Evolutionary conservation across 2,797 vertebrate species (phyloP), one percentile per base, ranked within the genome.

Genomic region (Danio albolineatus): DNA sequence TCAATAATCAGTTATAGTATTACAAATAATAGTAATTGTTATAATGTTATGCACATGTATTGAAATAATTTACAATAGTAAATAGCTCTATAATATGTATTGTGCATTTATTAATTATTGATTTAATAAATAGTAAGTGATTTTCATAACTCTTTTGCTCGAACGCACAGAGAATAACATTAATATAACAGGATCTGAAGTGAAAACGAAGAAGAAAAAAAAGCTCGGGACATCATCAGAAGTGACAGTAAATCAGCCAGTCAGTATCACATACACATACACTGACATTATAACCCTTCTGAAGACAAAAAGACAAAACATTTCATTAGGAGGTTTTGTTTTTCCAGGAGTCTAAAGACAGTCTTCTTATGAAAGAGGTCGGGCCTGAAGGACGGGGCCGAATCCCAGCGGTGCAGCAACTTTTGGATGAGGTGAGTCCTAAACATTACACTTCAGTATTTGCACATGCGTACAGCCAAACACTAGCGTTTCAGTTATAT

Each of bases 351-450:
- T 83, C 86, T 51, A 89, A 91, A 65, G 90, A 92, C 39, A 84
- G 77, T 70, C 90, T 90, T 80, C 89, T 97, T 57, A 87, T 96
- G 79, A 88, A 91, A 5, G 94, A 96, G 85, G 76, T 96, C 2
- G 91, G 93, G 64, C 91, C 87, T 0, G 80, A 87, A 0, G 94
- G 94, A 38, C 82, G 85, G 81, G 94, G 95, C 53, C 90, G 86
- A 81, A 85, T 93, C 71, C 69, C 85, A 5, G 49, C 90, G 12
- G 82, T 96, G 83, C 93, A 96, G 86, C 90, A 93, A 79, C 87
- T 97, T 71, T 90, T 96, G 19, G 91, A 92, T 81, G 93, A 96
- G 90, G 95, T 96, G 91, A 83, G 28, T 28, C 28, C 28, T 28
- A 28, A 28, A 28, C 28, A 28, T 28, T 1, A 28, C 28, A 28